Evolutionary conservation across 64 coral and sea anemone species (phyloP).

Genomic region (Montipora cactus): DNA sequence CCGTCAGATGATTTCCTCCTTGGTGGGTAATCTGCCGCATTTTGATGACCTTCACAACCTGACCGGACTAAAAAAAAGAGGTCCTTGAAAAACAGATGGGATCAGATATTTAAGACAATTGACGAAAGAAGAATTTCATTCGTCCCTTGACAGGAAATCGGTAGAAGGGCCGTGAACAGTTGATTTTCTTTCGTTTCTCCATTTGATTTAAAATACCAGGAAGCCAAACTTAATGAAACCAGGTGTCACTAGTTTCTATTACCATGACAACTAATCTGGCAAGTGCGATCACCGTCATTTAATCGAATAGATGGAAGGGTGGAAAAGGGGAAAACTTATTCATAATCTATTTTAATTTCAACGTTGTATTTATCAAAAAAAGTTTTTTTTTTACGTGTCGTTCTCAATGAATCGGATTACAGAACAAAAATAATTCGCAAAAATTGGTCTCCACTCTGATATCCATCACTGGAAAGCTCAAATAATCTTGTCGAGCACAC

Average conservation of each 20-base stretch:
- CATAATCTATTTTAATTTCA: background rate
- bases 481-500: background rate
- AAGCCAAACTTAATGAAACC: background rate
- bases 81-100: background rate
- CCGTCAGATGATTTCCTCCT: background rate
- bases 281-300: background rate
- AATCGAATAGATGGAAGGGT: background rate
- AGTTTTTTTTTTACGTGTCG: background rate
- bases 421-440: no score
- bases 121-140: background rate
- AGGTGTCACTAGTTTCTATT: background rate
- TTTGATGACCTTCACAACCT: conserved; percentile 13
- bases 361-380: background rate
- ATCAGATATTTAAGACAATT: background rate
- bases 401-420: background rate
- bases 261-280: background rate
- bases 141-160: background rate
- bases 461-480: no score
- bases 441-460: no score
- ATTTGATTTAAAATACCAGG: conserved; percentile 32
- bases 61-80: background rate
- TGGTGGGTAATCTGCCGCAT: background rate
- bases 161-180: background rate
- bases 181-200: background rate
- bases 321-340: background rate